phyloP scores from a whole-genome alignment of 2,888 invertebrate species.

The Marasmarcha lunaedactyla region DNA sequence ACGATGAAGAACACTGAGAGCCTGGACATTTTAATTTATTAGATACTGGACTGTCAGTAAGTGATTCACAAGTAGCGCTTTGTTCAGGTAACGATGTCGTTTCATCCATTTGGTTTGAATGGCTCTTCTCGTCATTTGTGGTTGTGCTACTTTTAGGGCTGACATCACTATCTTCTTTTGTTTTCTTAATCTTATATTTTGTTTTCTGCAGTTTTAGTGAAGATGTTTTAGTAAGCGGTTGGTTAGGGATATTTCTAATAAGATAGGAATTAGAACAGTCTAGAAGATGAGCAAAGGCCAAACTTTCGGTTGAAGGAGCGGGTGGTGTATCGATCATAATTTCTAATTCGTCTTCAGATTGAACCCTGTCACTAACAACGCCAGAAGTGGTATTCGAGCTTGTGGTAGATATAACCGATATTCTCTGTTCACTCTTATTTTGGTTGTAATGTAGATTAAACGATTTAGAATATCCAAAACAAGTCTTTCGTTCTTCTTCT shows the following conservation, averaged over 20 bases:
- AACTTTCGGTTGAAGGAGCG: slow-evolving; percentile 87
- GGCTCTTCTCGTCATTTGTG: slow-evolving; percentile 26
- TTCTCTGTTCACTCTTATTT: slow-evolving; percentile 82
- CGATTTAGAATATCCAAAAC: slow-evolving; percentile 79
- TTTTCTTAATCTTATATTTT: slow-evolving; percentile 36
- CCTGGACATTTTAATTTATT: slow-evolving; percentile 75
- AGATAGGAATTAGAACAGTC: slow-evolving; percentile 71
- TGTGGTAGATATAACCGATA: slow-evolving; percentile 91
- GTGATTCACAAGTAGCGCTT: slow-evolving; percentile 52
- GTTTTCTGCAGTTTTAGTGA: slow-evolving; percentile 47
- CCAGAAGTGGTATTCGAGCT: slow-evolving; percentile 98
- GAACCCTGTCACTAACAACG: slow-evolving; percentile 94
- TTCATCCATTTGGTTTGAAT: slow-evolving; percentile 37
- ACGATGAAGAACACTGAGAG: slow-evolving; percentile 88
- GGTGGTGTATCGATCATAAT: slow-evolving; percentile 87
- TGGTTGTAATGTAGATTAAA: slow-evolving; percentile 72
- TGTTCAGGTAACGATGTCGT: slow-evolving; percentile 45
- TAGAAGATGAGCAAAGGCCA: slow-evolving; percentile 82
- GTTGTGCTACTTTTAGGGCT: slow-evolving; percentile 26
- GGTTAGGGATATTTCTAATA: slow-evolving; percentile 37
- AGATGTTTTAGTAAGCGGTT: slow-evolving; percentile 41
- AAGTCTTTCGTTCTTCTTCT: slow-evolving; percentile 75
- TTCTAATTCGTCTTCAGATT: slow-evolving; percentile 94
- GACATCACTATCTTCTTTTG: slow-evolving; percentile 35
- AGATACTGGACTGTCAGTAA: slow-evolving; percentile 68